Conservation (phyloP, 2,888 invertebrate genomes). For the Monopis laevigella region DNA sequence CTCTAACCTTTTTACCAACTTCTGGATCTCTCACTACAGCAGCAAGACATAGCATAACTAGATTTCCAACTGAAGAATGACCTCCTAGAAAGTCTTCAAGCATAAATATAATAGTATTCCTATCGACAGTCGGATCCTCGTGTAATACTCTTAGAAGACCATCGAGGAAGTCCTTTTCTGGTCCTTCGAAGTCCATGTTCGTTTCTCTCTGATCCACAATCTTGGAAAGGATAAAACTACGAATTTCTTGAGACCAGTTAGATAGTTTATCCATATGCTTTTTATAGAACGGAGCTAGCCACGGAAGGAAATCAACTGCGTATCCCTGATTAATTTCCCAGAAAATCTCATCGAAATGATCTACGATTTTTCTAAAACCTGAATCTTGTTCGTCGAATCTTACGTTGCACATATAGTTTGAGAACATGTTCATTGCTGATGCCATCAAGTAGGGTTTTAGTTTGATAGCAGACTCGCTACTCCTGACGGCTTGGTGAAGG, state of each 20-base stretch:
- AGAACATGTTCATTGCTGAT: slow-evolving; percentile 86
- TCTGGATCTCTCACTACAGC: slow-evolving; percentile 73
- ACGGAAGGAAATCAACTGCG: slow-evolving; percentile 86
- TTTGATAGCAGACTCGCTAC: slow-evolving; percentile 51
- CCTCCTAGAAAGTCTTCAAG: slow-evolving; percentile 89
- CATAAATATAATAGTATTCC: slow-evolving; percentile 83
- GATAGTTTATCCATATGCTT: slow-evolving; percentile 74
- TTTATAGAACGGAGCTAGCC: slow-evolving; percentile 78
- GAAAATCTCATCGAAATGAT: slow-evolving; percentile 86
- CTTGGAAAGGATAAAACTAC: slow-evolving; percentile 76
- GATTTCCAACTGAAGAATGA: slow-evolving; percentile 86
- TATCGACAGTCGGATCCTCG: slow-evolving; percentile 73
- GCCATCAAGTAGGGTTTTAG: slow-evolving; percentile 77
- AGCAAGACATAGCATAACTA: slow-evolving; percentile 80
- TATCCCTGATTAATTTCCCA: slow-evolving; percentile 93
- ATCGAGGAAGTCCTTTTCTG: slow-evolving; percentile 82
- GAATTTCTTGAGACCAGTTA: slow-evolving; percentile 74
- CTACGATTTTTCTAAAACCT: slow-evolving; percentile 74
- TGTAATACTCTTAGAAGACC: slow-evolving; percentile 76
- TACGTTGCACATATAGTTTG: slow-evolving; percentile 86
- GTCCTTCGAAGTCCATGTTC: slow-evolving; percentile 65
- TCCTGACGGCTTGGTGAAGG: slow-evolving; percentile 49
- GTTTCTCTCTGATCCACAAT: slow-evolving; percentile 71
- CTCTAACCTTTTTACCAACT: slow-evolving; percentile 71
- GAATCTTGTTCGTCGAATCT: slow-evolving; percentile 73